phyloP scores from a whole-genome alignment of 2,797 vertebrate genomes.

The Alcedo atthis region DNA sequence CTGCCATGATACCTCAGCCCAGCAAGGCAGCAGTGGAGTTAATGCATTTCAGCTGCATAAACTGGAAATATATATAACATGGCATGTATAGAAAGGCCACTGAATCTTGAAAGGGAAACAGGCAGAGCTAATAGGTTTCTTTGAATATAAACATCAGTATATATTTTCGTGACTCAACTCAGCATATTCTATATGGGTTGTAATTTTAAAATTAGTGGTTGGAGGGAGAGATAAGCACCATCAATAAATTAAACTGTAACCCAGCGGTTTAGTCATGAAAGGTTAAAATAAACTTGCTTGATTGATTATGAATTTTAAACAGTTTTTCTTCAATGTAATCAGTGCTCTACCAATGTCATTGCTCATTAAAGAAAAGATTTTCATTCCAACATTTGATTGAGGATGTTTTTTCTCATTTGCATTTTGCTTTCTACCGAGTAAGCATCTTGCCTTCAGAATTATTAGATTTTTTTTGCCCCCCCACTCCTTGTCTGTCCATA shows the following conservation, averaged over 20 bases:
- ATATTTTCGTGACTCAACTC: conserved; percentile 75
- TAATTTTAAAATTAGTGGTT: conserved; percentile 80
- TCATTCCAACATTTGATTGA: conserved; percentile 83
- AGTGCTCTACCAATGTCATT: conserved; percentile 81
- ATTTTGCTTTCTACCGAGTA: conserved; percentile 80
- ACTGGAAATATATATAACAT: conserved; percentile 45
- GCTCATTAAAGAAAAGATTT: conserved; percentile 85
- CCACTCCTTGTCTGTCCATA: conserved; percentile 50
- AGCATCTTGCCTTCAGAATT: conserved; percentile 82
- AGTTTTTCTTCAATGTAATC: conserved; percentile 84
- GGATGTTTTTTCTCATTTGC: conserved; percentile 82
- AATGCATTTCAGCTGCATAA: conserved; percentile 53
- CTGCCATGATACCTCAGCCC: background rate
- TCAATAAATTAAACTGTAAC: conserved; percentile 78
- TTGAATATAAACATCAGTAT: conserved; percentile 74
- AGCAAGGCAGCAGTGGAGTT: conserved; percentile 49
- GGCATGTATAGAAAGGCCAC: conserved; percentile 41
- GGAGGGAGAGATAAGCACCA: conserved; percentile 73
- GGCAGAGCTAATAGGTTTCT: conserved; percentile 68
- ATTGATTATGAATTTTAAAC: conserved; percentile 87
- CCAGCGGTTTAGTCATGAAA: conserved; percentile 79
- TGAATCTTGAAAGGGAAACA: conserved; percentile 66
- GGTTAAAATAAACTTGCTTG: conserved; percentile 85
- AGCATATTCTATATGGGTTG: conserved; percentile 69
- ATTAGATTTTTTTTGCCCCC: conserved; percentile 66